phyloP scores from a whole-genome alignment of 2,888 invertebrate genomes.

The Luffia ferchaultella region DNA sequence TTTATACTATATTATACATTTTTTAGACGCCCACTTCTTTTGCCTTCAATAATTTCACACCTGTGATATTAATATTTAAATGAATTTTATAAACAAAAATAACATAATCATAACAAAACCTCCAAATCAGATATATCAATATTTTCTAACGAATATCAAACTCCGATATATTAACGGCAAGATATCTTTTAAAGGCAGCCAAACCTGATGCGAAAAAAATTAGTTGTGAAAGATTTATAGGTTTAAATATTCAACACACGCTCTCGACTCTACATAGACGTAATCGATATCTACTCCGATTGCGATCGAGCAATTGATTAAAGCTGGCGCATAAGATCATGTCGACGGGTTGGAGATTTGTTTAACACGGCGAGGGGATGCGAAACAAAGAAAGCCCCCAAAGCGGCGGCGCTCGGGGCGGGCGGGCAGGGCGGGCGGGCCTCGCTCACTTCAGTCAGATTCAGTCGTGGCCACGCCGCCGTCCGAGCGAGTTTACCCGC shows the following conservation, averaged over 20 bases:
- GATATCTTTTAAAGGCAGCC: no score
- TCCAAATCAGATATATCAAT: no score
- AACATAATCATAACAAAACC: no score
- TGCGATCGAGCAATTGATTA: constrained; percentile 29
- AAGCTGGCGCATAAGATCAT: constrained; percentile 32
- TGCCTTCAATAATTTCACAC: no score
- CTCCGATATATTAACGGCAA: no score
- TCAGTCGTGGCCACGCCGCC: constrained; percentile 20
- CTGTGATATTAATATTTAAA: no score
- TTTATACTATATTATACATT: no score
- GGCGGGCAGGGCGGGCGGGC: constrained; percentile 38
- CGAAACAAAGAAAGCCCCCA: constrained; percentile 58
- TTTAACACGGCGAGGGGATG: constrained; percentile 41
- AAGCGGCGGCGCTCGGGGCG: constrained; percentile 37
- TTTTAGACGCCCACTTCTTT: no score
- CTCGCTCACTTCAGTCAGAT: no score
- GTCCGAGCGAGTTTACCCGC: constrained; percentile 3
- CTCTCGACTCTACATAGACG: not conserved
- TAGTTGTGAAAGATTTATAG: not conserved
- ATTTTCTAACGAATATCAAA: no score
- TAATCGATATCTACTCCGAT: constrained; percentile 1
- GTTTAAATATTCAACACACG: not conserved
- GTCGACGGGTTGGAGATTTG: constrained; percentile 36
- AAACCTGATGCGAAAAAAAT: not conserved
- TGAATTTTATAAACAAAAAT: no score